Evolutionary conservation across 35 echinoderm and acorn worm genomes (phyloP), one percentile per base, ranked within the genome.

Genomic region (Stichopus chloronotus): DNA sequence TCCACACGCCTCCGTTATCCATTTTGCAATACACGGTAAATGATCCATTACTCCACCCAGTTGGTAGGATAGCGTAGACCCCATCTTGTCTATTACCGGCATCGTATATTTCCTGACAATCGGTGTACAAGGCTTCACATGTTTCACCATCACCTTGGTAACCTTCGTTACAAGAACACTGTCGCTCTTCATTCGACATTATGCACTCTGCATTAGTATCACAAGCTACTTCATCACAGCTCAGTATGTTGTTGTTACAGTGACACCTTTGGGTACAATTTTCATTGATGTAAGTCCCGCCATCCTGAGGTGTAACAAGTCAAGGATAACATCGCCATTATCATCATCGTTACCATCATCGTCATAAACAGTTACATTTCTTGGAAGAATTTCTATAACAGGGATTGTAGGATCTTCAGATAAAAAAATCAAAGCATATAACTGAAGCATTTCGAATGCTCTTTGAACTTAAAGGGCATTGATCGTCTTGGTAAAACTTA

Each of bases 31-130:
- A 74, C 6, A 74, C 69, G n/a, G 6, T 74, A 74, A 74, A 74
- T n/a, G 69, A n/a, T 20, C 17, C 19, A 19, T 20, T 20, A 16
- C 16, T 14, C 69, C 69, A 74, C 22, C 69, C 69, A 74, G 69
- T 20, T n/a, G 69, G 69, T 19, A 74, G 69, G 11, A 74, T 74
- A 7, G 69, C 22, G 22, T 19, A 74, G 22, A 74, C 69, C 17
- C 69, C 69, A 74, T 74, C 69, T 74, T 74, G 69, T 74, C 69
- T 74, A n/a, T 20, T 5, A 74, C 69, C 69, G 22, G 69, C 69
- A n/a, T 74, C 69, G 69, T 19, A 74, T 7, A 72, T 20, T n/a
- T 72, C 69, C 19, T 72, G 3, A 74, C 69, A 74, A n/a, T 74
- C 69, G 19, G 13, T n/a, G 22, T 74, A n/a, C 12, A 74, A n/a